Evolutionary conservation across 2,888 invertebrate genomes (phyloP).

Genomic region (Allolobophora icterica): DNA sequence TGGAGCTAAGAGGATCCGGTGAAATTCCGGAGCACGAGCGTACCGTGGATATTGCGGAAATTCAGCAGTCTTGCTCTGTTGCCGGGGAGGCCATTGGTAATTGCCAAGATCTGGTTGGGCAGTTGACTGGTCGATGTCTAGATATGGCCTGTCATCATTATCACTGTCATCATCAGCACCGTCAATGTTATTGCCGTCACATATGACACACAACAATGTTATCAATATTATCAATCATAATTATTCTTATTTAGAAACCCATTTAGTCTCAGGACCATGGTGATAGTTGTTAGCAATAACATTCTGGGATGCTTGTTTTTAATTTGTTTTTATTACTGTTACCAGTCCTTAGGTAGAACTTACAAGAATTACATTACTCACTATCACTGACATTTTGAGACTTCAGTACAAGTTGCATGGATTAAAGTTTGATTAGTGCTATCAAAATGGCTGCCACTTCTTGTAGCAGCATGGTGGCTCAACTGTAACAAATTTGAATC

Average conservation of each 20-base stretch:
- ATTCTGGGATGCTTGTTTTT: background rate
- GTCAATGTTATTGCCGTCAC: background rate
- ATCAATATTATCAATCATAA: background rate
- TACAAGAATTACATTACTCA: background rate
- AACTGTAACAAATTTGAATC: background rate
- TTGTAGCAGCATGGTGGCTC: background rate
- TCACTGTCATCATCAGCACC: background rate
- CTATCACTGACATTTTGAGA: background rate
- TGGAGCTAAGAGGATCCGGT: background rate
- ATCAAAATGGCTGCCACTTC: background rate
- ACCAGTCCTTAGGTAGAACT: background rate
- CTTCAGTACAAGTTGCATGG: background rate
- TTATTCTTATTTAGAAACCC: background rate
- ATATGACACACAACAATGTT: background rate
- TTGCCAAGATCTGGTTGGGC: constrained; percentile 11
- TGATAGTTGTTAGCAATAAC: too few relatives aligned
- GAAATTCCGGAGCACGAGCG: background rate
- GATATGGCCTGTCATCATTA: constrained; percentile 17
- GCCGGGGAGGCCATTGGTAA: background rate
- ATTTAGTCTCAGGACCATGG: background rate
- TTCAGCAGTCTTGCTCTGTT: background rate
- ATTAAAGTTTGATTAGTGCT: background rate
- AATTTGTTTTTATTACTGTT: background rate
- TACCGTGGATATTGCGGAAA: background rate
- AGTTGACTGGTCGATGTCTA: background rate